Evolutionary conservation across 2,113 vertebrate species (phyloP), one percentile per base, ranked within the genome.

Genomic region (Oncorhynchus clarkii): DNA sequence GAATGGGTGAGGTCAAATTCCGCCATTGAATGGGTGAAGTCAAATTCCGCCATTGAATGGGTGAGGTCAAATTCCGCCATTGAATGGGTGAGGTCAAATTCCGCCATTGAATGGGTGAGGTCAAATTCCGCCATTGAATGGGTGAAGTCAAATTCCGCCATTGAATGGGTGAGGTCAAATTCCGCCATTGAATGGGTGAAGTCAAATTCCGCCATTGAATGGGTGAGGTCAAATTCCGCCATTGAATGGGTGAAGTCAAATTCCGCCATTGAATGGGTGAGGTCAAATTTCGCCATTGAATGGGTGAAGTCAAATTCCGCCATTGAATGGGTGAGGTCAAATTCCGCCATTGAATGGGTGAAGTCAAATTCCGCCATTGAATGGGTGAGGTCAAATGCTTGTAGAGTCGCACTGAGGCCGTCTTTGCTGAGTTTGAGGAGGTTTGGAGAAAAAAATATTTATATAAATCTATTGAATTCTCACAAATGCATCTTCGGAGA

Each of bases 401-500:
- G 22, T 67, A 11, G 14, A 83, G 80, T 80, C 81, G 0, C 34
- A 8, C 34, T 75, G 22, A 74, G 67, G 71, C 66, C 75, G 77
- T 29, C 1, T 76, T 76, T 83, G 85, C 86, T 87, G 86, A 90
- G 82, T 74, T 14, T 18, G 71, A 12, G 79, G 81, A 73, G 74
- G 75, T 90, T 79, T 70, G 64, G 81, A 79, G 20, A 66, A 73
- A 79, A 20, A 71, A 78, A 34, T 34, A 34, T 7, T 1, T 34
- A 7, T 34, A 34, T 31, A 31, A 7, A 34, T 6, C 1, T 65
- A 83, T 87, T 85, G 73, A 76, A 71, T 71, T 78, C 78, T 76
- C 72, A 34, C 45, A 74, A 78, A 86, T 84, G 75, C 80, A 74
- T 83, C 86, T 84, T 76, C 1, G 51, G 48, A 59, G 3, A 24